Evolutionary conservation across 2,888 invertebrate species (phyloP).

Genomic region (Trissoscelio sp.): DNA sequence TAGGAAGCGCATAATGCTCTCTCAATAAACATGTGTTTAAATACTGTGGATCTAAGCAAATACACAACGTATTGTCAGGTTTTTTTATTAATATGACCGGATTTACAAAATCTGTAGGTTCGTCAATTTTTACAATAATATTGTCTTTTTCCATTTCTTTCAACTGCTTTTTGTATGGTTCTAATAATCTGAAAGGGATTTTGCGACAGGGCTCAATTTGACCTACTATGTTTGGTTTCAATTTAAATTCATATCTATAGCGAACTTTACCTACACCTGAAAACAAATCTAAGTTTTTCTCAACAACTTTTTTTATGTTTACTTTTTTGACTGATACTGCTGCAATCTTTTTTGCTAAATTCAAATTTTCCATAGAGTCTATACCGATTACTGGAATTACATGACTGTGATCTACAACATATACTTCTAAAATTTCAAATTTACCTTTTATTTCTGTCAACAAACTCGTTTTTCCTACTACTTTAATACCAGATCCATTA

Average conservation of each 20-base stretch:
- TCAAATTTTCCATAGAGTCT: slow-evolving; percentile 28
- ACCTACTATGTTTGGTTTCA: slow-evolving; percentile 35
- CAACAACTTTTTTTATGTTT: neutral
- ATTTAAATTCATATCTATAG: slow-evolving; percentile 63
- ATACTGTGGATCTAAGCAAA: slow-evolving; percentile 74
- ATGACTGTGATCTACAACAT: slow-evolving; percentile 8
- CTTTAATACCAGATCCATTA: neutral
- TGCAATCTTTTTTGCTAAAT: slow-evolving; percentile 46
- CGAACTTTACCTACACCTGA: slow-evolving; percentile 52
- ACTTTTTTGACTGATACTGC: neutral
- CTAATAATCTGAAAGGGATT: slow-evolving; percentile 43
- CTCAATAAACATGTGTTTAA: slow-evolving; percentile 70
- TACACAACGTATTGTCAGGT: slow-evolving; percentile 67
- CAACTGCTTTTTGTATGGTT: slow-evolving; percentile 15
- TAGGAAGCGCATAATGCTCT: slow-evolving; percentile 3
- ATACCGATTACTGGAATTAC: slow-evolving; percentile 1
- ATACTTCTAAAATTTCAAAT: slow-evolving; percentile 30
- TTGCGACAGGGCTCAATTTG: slow-evolving; percentile 38
- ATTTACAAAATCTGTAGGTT: slow-evolving; percentile 67
- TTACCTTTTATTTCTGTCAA: slow-evolving; percentile 21
- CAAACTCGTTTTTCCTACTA: slow-evolving; percentile 11
- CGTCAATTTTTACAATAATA: slow-evolving; percentile 52
- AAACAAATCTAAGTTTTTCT: slow-evolving; percentile 34
- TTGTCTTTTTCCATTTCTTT: slow-evolving; percentile 43
- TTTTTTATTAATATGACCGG: slow-evolving; percentile 65